These are phyloP conservation scores for Hirudo medicinalis DNA, from an alignment of 1,140 invertebrate genomes.

Conservation along the genomic window DNA sequence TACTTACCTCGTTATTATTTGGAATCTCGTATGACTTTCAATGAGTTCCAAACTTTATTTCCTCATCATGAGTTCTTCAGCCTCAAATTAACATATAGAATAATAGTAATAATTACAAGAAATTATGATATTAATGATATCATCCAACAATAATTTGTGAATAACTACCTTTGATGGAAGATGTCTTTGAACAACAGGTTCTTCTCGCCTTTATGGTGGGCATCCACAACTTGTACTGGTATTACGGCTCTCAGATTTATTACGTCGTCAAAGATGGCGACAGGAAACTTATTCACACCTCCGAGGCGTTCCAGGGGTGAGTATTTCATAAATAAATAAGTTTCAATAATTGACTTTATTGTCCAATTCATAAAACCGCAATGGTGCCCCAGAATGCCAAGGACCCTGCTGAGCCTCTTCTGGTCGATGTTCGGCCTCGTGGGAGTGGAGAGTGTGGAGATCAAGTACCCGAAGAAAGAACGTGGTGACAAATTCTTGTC, in stretches of 20 bases:
- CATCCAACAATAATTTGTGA: too few species aligned
- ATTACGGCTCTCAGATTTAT: conserved; percentile 59
- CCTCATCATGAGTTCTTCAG: too few species aligned
- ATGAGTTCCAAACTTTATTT: too few species aligned
- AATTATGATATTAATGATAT: too few species aligned
- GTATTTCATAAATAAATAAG: conserved; percentile 11
- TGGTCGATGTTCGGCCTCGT: conserved; percentile 63
- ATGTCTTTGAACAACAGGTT: conserved; percentile 52
- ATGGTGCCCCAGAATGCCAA: conserved; percentile 41
- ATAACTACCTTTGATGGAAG: too few species aligned
- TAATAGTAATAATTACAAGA: too few species aligned
- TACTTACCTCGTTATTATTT: too few species aligned
- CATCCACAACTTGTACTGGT: conserved; percentile 83
- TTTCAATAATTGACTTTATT: too few species aligned
- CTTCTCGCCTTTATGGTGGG: conserved; percentile 94
- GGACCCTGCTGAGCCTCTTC: conserved; percentile 56
- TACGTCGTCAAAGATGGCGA: conserved; percentile 32
- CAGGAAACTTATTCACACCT: conserved; percentile 32
- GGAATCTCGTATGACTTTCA: too few species aligned
- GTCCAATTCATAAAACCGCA: too few species aligned
- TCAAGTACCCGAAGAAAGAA: conserved; percentile 22
- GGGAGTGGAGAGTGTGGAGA: conserved; percentile 37
- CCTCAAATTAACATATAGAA: too few species aligned
- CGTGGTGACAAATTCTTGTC: neutral
- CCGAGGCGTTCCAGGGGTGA: conserved; percentile 40